A percentile compares a stretch with the other conserved stretches of the same genome.
phyloP scores from a whole-genome alignment of 2,888 invertebrate genomes.

The Netelia virgata region DNA sequence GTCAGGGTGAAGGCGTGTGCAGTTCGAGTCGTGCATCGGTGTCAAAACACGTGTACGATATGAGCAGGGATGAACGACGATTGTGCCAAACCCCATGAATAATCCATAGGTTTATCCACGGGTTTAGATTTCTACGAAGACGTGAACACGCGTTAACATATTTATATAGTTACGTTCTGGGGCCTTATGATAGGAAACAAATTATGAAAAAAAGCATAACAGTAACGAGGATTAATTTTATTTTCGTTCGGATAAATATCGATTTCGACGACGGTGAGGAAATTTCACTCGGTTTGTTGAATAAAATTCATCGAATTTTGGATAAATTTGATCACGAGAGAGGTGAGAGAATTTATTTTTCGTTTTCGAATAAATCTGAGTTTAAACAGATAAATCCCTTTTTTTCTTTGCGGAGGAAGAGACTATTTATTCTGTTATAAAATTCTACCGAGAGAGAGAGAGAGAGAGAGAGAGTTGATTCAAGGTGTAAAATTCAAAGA shows the following conservation, averaged over 20 bases:
- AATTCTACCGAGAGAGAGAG: background rate
- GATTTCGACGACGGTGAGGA: background rate
- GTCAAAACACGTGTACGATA: slow-evolving; percentile 69
- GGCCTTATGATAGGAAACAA: slow-evolving; percentile 7
- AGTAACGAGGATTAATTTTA: too few species aligned
- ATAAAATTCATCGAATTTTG: background rate
- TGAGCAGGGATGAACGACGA: slow-evolving; percentile 49
- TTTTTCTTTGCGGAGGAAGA: too few species aligned
- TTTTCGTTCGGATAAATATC: too few species aligned
- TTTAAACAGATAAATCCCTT: too few species aligned
- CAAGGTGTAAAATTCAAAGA: slow-evolving; percentile 26
- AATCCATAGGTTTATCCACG: slow-evolving; percentile 67
- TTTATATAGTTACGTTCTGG: slow-evolving; percentile 31
- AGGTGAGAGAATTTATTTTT: too few species aligned
- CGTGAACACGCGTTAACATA: slow-evolving; percentile 46
- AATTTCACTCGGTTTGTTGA: background rate
- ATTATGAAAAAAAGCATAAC: too few species aligned
- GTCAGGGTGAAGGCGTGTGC: slow-evolving; percentile 35
- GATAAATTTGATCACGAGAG: too few species aligned
- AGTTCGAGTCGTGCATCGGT: slow-evolving; percentile 54
- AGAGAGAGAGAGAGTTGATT: slow-evolving; percentile 12
- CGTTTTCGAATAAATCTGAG: too few species aligned
- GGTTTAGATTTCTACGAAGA: slow-evolving; percentile 46
- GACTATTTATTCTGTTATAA: too few species aligned
- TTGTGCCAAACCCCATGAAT: slow-evolving; percentile 63